Evolutionary conservation across 1,140 invertebrate species (phyloP), one percentile per base, ranked within the genome.

Genomic region (Saccostrea cuccullata): DNA sequence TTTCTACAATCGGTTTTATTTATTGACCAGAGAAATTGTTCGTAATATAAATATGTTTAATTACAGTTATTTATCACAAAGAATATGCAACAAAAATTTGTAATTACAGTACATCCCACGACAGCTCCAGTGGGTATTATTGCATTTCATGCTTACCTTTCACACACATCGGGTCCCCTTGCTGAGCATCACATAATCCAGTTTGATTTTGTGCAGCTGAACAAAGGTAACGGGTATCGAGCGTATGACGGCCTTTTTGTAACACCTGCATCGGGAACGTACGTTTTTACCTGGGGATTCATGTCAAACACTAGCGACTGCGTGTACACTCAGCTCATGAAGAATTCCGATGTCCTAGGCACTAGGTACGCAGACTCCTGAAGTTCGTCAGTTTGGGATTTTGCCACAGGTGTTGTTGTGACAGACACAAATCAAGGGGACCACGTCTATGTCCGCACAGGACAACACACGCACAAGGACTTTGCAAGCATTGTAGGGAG

Each of bases 251-350:
- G 85, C 1, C n/a, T 60, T 36, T 86, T 86, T n/a, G 47, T 70
- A 15, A 60, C n/a, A 17, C 85, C 85, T 20, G 15, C 12, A 9
- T 30, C 64, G 15, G 85, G 85, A 47, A 67, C 67, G 2, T 86
- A 86, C 58, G 85, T 86, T 12, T 86, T 86, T 30, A 70, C 85
- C 20, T 86, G 85, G 85, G 40, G 23, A 58, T 15, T 85, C 26
- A 60, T 85, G 30, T 20, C 55, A 2, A n/a, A 85, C 0, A 5
- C 23, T 6, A 0, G 13, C 12, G 84, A 55, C 36, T 17, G 15
- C 0, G 58, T 85, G 26, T 12, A n/a, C 55, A 85, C 83, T 9
- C 55, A 85, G 13, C 17, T 85, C 9, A 60, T 85, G 30, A 58
- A 12, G 17, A 85, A 85, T 60, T 5, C 55, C 36, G 84, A 60